Percentiles rank a stretch among this genome's conserved stretches.
Evolutionary conservation across 2,113 vertebrate species (phyloP).

Genomic region (Orycteropus afer): DNA sequence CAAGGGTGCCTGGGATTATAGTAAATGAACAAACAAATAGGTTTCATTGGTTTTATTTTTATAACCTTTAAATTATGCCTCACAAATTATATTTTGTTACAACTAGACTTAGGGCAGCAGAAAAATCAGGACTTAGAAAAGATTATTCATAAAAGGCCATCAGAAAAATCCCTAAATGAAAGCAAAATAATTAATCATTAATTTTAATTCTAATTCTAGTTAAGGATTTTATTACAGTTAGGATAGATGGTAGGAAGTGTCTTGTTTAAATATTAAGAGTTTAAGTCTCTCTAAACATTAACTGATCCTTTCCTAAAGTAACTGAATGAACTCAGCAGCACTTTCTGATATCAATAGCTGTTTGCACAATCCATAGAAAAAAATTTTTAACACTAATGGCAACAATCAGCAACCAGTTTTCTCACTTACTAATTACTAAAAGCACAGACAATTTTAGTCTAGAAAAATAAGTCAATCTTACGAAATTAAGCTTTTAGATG

Average conservation of each 20-base stretch:
- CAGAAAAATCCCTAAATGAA: constrained; percentile 68
- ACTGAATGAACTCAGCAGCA: constrained; percentile 42
- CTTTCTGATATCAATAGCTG: background rate
- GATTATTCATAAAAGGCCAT: constrained; percentile 75
- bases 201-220: constrained; percentile 35
- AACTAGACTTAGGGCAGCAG: constrained; percentile 3
- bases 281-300: constrained; percentile 36
- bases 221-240: constrained; percentile 69
- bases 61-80: constrained; percentile 41
- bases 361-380: constrained; percentile 22
- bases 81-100: constrained; percentile 39
- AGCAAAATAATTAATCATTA: constrained; percentile 74
- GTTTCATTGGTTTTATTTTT: constrained; percentile 69
- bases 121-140: constrained; percentile 69
- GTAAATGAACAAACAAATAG: background rate
- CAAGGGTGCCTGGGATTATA: background rate
- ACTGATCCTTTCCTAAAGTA: constrained; percentile 13
- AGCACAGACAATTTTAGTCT: constrained; percentile 85
- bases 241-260: constrained; percentile 59
- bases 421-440: constrained; percentile 79
- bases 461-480: constrained; percentile 88
- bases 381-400: background rate
- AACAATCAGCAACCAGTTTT: background rate
- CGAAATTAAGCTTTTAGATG: constrained; percentile 83
- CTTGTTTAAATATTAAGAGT: constrained; percentile 37